Conservation (phyloP, 2,113 vertebrate species). For the Bubalus kerabau region DNA sequence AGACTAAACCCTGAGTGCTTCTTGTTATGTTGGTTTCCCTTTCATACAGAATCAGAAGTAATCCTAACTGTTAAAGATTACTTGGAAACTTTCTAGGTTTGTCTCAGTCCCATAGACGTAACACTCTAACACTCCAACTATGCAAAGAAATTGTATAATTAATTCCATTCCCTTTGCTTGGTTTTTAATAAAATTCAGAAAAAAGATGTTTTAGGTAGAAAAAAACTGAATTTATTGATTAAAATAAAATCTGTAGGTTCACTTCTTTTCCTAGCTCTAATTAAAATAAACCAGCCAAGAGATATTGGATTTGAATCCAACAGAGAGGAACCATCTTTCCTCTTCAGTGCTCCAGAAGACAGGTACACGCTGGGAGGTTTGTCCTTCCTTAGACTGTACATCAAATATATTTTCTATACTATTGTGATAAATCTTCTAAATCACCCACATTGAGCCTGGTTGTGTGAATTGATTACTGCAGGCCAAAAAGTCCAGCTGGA, state of each 20-base stretch:
- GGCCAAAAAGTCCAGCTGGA: not conserved
- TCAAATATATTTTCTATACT: not conserved
- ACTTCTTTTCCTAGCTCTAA: not conserved
- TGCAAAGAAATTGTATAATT: not conserved
- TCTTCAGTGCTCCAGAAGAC: not conserved
- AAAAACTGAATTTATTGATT: not conserved
- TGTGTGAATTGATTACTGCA: not conserved
- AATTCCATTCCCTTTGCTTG: not conserved
- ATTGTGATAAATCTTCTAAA: not conserved
- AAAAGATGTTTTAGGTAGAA: not conserved
- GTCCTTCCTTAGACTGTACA: not conserved
- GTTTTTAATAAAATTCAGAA: not conserved
- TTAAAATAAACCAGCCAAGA: not conserved
- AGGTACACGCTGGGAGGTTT: not conserved
- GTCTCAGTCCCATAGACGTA: not conserved
- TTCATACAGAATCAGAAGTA: not conserved
- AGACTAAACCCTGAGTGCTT: not conserved
- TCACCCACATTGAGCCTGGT: not conserved
- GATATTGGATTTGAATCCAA: not conserved
- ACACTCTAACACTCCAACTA: not conserved
- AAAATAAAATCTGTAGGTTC: not conserved
- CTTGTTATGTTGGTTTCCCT: not conserved
- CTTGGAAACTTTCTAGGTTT: not conserved
- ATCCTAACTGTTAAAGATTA: not conserved
- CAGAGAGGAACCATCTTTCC: not conserved